Evolutionary conservation across 1,140 invertebrate species (phyloP), one percentile per base, ranked within the genome.

Genomic region (Zaprionus gabonicus): DNA sequence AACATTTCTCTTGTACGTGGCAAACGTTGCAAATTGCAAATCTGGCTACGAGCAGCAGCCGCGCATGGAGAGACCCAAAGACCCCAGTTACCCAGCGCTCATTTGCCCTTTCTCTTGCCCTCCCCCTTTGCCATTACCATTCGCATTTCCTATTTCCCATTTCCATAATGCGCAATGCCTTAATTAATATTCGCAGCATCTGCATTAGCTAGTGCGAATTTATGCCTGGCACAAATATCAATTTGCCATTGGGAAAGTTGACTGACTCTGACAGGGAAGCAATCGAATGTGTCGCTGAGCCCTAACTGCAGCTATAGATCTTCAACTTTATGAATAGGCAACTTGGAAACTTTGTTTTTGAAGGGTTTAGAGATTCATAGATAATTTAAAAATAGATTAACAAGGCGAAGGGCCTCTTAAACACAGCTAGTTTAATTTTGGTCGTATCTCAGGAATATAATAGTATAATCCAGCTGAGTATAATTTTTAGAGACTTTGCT

Each of bases 1-100:
- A 91, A 85, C 84, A 85, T 82, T 79, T 82, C 71, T 34, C 64
- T 51, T 56, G 34, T 83, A 91, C 86, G 87, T 91, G 86, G 86
- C 63, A 71, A 76, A 58, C 51, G 66, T 76, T 80, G 72, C 85
- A 78, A 90, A 90, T 86, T 86, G 82, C 80, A 82, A 55, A 59
- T 51, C 73, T 62, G 28, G 41, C 38, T 20, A 15, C 25, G 12
- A 13, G 36, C 12, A 38, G 36, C 36, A 13, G 36, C 12, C 34
- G 44, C 65, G 46, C 53, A 64, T 64, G 56, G 27, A 23, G 38
- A 31, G 38, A 34, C 60, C 25, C 38, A 41, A 27, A 25, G 34
- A 31, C 17, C 17, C 13, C 7, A 53, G 27, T 27, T 13, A n/a
- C 57, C 25, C 34, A 25, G 34, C 55, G 9, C 10, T 10, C 41